Evolutionary conservation across 2,888 invertebrate species (phyloP).

Genomic region (Andrena chrysosceles): DNA sequence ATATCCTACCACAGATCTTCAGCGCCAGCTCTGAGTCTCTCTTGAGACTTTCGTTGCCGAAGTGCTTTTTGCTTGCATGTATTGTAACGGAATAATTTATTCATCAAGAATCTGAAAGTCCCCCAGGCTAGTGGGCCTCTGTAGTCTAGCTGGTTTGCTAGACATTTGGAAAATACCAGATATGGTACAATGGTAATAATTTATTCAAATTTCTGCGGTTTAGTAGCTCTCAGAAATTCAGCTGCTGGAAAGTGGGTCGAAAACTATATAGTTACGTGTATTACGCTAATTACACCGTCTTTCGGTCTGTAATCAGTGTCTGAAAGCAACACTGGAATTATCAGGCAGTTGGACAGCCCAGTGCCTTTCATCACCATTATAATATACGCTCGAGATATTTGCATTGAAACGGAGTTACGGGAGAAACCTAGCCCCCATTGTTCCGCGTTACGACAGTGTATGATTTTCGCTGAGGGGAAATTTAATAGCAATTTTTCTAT

Average conservation of each 20-base stretch:
- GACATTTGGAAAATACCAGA: too few species aligned
- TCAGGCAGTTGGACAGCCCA: conserved; percentile 20
- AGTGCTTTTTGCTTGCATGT: background rate
- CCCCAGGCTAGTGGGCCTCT: too few species aligned
- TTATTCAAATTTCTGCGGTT: conserved; percentile 11
- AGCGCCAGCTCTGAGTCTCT: background rate
- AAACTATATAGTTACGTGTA: conserved; percentile 43
- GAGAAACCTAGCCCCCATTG: background rate
- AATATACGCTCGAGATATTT: conserved; percentile 9
- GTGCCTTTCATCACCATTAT: conserved; percentile 26
- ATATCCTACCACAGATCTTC: background rate
- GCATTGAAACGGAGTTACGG: background rate
- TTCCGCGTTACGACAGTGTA: background rate
- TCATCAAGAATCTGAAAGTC: too few species aligned
- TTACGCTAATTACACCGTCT: conserved; percentile 27
- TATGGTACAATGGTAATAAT: background rate
- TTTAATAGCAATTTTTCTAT: background rate
- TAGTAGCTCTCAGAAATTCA: conserved; percentile 28
- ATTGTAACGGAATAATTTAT: too few species aligned
- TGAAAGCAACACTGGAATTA: conserved; percentile 8
- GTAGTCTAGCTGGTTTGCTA: background rate
- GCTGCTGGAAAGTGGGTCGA: conserved; percentile 39
- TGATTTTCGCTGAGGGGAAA: background rate
- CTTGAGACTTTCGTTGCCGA: background rate
- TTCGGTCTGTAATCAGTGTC: conserved; percentile 19